Conservation (phyloP, 2,888 invertebrate species). For the Eledone cirrhosa region DNA sequence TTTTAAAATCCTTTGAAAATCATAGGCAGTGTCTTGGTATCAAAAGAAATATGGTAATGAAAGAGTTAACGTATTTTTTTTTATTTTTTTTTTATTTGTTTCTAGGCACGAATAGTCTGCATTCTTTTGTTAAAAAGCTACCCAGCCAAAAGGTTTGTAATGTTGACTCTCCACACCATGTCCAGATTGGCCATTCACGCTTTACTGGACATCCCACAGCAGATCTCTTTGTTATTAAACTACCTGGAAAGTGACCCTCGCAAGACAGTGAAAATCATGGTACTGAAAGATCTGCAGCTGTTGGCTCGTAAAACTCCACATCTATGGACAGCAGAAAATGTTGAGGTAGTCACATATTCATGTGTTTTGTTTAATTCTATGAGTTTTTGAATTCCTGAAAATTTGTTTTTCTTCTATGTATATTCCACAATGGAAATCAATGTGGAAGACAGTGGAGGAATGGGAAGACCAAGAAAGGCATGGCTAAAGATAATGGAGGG, state of each 20-base stretch:
- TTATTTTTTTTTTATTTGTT: conserved; percentile 23
- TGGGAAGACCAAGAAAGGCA: too few relatives aligned
- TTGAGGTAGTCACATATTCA: conserved; percentile 54
- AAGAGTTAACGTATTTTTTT: conserved; percentile 68
- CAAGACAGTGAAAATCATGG: conserved; percentile 76
- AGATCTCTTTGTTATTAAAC: conserved; percentile 76
- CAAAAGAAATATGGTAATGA: too few relatives aligned
- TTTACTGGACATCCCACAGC: conserved; percentile 88
- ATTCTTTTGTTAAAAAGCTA: conserved; percentile 79
- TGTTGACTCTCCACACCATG: conserved; percentile 84
- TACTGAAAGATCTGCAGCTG: conserved; percentile 75
- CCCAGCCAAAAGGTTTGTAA: conserved; percentile 81
- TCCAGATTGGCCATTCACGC: conserved; percentile 89
- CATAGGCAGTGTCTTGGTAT: too few relatives aligned
- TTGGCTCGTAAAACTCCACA: conserved; percentile 80
- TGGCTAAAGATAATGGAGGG: too few relatives aligned
- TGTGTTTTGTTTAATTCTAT: too few relatives aligned
- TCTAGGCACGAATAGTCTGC: conserved; percentile 78
- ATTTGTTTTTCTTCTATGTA: too few relatives aligned
- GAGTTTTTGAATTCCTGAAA: too few relatives aligned
- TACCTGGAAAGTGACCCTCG: conserved; percentile 78
- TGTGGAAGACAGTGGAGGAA: too few relatives aligned
- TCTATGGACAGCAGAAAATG: conserved; percentile 77
- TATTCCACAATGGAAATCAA: too few relatives aligned
- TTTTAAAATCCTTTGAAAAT: too few relatives aligned